Conservation (phyloP, 2,113 vertebrate genomes). For the Platysternon megacephalum region DNA sequence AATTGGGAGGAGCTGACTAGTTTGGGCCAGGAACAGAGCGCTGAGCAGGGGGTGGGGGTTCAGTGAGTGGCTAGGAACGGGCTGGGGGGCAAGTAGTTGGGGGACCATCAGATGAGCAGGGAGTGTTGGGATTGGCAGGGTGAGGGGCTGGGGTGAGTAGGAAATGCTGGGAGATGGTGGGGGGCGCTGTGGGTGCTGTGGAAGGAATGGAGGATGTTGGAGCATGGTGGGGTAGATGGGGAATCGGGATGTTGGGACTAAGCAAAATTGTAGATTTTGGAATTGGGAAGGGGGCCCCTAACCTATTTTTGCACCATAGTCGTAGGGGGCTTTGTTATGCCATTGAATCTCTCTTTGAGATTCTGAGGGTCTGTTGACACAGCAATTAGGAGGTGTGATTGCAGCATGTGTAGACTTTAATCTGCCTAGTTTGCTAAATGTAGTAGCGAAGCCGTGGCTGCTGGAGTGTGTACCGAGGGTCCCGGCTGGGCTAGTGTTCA, state of each 20-base stretch:
- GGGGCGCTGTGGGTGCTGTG: not conserved
- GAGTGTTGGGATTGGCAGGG: too few species aligned
- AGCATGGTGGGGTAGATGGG: too few species aligned
- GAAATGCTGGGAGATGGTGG: not conserved
- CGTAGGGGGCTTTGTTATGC: not conserved
- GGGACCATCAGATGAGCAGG: too few species aligned
- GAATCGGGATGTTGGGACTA: not conserved
- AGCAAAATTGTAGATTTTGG: not conserved
- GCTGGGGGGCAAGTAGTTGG: too few species aligned
- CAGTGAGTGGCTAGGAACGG: not conserved
- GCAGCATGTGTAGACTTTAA: not conserved
- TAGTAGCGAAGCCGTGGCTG: not conserved
- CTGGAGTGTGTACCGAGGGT: too few species aligned
- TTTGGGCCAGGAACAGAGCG: not conserved
- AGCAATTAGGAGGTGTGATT: not conserved
- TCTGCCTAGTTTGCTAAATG: not conserved
- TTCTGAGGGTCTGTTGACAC: not conserved
- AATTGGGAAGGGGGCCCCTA: not conserved
- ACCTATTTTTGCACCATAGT: not conserved
- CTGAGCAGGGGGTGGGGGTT: not conserved
- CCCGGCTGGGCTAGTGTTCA: not conserved
- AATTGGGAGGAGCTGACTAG: not conserved
- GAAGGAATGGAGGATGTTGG: too few species aligned
- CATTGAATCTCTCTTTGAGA: not conserved
- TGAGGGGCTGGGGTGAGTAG: not conserved